A percentile compares a stretch with the other conserved stretches of the same genome.
phyloP scores from a whole-genome alignment of 2,797 vertebrate species.

The Pseudopleuronectes americanus region DNA sequence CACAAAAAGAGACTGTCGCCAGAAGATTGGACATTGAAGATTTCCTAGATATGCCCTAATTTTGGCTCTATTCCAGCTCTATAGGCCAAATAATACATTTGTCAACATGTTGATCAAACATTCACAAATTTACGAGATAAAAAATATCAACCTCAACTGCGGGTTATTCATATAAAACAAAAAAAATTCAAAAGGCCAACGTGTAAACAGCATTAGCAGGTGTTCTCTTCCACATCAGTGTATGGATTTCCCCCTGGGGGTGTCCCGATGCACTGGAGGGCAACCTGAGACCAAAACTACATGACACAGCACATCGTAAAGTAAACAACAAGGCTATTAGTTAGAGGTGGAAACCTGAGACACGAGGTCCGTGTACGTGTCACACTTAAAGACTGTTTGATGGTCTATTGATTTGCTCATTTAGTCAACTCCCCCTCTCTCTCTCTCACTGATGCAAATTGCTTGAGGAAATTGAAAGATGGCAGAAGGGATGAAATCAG shows the following conservation, averaged over 20 bases:
- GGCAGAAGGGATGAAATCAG: constrained; percentile 74
- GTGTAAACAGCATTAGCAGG: neutral
- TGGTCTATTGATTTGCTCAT: constrained; percentile 89
- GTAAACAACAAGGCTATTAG: constrained; percentile 90
- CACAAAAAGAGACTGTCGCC: constrained; percentile 18
- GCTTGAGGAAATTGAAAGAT: constrained; percentile 86
- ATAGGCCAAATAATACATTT: neutral
- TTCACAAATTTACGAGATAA: neutral
- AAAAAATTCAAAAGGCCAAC: neutral
- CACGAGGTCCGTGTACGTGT: constrained; percentile 63
- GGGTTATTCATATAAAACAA: constrained; percentile 11
- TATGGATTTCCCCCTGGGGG: neutral
- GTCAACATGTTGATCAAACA: neutral
- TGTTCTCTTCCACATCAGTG: constrained; percentile 6
- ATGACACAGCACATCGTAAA: constrained; percentile 86
- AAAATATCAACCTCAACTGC: neutral
- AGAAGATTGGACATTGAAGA: constrained; percentile 2
- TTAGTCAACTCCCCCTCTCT: constrained; percentile 83
- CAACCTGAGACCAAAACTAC: constrained; percentile 64
- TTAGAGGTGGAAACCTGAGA: constrained; percentile 87
- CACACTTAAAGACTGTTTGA: constrained; percentile 84
- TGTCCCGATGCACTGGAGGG: constrained; percentile 36
- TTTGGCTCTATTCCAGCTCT: neutral
- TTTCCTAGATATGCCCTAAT: neutral
- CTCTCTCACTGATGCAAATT: constrained; percentile 75